A percentile compares a stretch with the other conserved stretches of the same genome.
Conservation (phyloP, 2,888 invertebrate species). For the Penaeus monodon region DNA sequence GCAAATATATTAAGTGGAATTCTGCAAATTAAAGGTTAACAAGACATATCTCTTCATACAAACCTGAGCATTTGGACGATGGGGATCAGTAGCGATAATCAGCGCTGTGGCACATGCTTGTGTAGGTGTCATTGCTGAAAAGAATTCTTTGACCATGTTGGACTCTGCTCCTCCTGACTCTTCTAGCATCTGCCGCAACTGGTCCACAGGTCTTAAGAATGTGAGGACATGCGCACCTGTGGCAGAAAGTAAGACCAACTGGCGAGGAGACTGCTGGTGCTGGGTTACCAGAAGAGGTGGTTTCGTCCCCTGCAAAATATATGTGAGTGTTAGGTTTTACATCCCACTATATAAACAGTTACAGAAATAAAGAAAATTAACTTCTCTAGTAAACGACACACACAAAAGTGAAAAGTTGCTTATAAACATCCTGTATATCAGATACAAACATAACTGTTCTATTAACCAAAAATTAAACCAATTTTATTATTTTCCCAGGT, state of each 20-base stretch:
- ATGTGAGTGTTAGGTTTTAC: too few species aligned
- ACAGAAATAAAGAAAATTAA: too few species aligned
- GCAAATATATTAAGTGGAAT: too few species aligned
- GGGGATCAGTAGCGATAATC: constrained; percentile 83
- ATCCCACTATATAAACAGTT: too few species aligned
- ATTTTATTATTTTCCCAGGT: too few species aligned
- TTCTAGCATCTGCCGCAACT: constrained; percentile 83
- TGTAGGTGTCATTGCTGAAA: constrained; percentile 82
- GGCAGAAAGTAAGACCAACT: constrained; percentile 88
- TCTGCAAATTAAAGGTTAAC: not conserved
- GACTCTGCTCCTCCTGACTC: constrained; percentile 89
- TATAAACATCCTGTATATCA: too few species aligned
- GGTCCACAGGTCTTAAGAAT: constrained; percentile 88
- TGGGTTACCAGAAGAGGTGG: constrained; percentile 80
- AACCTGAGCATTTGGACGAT: constrained; percentile 66
- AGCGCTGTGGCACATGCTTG: constrained; percentile 92
- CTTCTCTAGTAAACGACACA: too few species aligned
- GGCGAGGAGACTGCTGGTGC: constrained; percentile 79
- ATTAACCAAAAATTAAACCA: too few species aligned
- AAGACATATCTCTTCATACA: not conserved
- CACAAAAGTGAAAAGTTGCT: too few species aligned
- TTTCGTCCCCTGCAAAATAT: constrained; percentile 68
- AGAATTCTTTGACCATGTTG: constrained; percentile 86
- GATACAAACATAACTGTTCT: too few species aligned
- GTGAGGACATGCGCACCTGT: constrained; percentile 86